phyloP scores from a whole-genome alignment of 2,888 invertebrate species.

The Cephonodes hylas region DNA sequence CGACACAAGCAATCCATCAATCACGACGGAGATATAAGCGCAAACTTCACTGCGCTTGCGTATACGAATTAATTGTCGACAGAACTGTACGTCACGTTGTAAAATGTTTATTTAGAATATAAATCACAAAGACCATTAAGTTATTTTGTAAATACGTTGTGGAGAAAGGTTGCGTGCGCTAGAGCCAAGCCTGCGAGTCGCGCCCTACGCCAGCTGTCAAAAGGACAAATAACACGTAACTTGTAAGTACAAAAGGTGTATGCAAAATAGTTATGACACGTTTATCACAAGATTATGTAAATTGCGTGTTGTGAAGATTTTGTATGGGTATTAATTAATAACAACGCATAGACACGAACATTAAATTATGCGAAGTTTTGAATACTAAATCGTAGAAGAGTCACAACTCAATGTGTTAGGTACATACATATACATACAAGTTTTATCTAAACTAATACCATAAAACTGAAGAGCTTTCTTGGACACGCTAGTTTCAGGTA shows the following conservation, averaged over 20 bases:
- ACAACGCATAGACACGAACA: neutral
- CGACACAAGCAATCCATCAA: neutral
- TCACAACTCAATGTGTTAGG: too few relatives aligned
- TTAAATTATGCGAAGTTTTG: neutral
- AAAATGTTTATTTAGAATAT: slow-evolving; percentile 22
- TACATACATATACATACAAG: too few relatives aligned
- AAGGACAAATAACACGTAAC: slow-evolving; percentile 35
- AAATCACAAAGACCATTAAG: slow-evolving; percentile 40
- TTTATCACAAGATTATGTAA: neutral
- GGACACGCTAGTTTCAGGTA: too few relatives aligned
- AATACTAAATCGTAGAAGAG: too few relatives aligned
- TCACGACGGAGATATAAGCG: neutral
- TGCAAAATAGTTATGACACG: slow-evolving; percentile 37
- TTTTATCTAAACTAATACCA: too few relatives aligned
- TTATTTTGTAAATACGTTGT: slow-evolving; percentile 12
- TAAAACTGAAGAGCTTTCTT: too few relatives aligned
- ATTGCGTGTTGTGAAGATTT: neutral
- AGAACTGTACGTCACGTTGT: neutral
- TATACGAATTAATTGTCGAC: neutral
- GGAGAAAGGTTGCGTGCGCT: slow-evolving; percentile 44
- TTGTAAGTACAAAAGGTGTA: slow-evolving; percentile 33
- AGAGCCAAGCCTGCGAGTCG: slow-evolving; percentile 51
- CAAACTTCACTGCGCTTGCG: neutral
- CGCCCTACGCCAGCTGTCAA: slow-evolving; percentile 41
- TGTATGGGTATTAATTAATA: neutral